Percentiles rank a stretch among this genome's conserved stretches.
Conservation (phyloP, 1,140 invertebrate genomes). For the Aleiodes sp. region DNA sequence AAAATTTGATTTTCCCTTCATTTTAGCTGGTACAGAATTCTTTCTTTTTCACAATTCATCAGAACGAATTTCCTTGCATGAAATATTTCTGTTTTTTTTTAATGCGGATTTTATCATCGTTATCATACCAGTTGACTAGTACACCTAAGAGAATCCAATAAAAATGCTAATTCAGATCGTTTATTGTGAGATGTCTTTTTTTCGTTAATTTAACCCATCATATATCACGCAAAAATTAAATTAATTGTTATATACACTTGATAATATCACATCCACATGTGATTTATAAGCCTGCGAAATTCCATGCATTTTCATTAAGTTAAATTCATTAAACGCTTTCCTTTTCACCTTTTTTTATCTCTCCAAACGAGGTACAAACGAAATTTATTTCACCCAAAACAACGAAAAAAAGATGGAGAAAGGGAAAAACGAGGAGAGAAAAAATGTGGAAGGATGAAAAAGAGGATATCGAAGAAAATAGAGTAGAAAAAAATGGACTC, state of each 20-base stretch:
- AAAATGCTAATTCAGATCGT: neutral
- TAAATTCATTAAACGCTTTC: neutral
- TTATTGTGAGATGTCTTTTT: neutral
- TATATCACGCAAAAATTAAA: neutral
- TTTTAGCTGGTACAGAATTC: too few species aligned
- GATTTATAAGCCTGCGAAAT: neutral
- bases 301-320: constrained; percentile 4
- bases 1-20: too few species aligned
- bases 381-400: neutral
- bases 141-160: neutral
- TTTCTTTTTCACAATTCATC: too few species aligned
- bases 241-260: neutral
- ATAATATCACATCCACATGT: neutral
- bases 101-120: too few species aligned
- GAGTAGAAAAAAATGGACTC: neutral
- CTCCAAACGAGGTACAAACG: neutral
- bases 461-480: neutral
- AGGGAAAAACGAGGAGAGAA: neutral
- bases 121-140: too few species aligned
- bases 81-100: too few species aligned
- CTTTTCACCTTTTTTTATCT: neutral
- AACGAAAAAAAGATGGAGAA: neutral
- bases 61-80: too few species aligned
- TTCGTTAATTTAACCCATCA: neutral
- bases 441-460: neutral